Conservation (phyloP, 1,140 invertebrate genomes). For the Diuraphis noxia region DNA sequence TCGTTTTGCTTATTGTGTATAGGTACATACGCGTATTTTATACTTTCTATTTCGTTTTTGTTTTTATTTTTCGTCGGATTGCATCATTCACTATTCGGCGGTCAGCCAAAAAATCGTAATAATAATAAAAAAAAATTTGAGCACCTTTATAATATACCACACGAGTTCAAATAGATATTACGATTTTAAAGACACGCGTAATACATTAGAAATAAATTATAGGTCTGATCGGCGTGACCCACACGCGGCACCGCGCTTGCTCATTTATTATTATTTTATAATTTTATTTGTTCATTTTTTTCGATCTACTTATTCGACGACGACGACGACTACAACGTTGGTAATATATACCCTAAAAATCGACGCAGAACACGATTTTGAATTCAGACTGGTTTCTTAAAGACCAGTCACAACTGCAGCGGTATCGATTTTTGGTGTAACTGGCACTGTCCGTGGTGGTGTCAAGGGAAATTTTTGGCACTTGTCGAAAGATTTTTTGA, state of each 20-base stretch:
- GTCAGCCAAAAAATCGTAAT: background rate
- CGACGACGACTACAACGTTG: too few species aligned
- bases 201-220: slow-evolving; percentile 38
- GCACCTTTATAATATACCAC: background rate
- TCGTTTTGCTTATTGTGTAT: background rate
- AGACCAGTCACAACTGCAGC: background rate
- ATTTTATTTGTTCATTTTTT: background rate
- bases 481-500: background rate
- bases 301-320: background rate
- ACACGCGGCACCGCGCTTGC: background rate
- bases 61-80: background rate
- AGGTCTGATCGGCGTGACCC: slow-evolving; percentile 39
- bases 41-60: slow-evolving; percentile 30
- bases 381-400: slow-evolving; percentile 4
- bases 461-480: slow-evolving; percentile 22
- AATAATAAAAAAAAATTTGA: background rate
- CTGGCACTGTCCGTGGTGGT: background rate
- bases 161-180: too few species aligned
- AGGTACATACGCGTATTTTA: background rate
- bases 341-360: slow-evolving; percentile 21
- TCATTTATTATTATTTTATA: background rate
- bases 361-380: background rate
- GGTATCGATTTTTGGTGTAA: background rate
- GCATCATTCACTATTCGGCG: background rate
- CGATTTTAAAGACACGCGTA: slow-evolving; percentile 2